Conservation (phyloP, 1,140 invertebrate species). For the Brachionus calyciflorus region DNA sequence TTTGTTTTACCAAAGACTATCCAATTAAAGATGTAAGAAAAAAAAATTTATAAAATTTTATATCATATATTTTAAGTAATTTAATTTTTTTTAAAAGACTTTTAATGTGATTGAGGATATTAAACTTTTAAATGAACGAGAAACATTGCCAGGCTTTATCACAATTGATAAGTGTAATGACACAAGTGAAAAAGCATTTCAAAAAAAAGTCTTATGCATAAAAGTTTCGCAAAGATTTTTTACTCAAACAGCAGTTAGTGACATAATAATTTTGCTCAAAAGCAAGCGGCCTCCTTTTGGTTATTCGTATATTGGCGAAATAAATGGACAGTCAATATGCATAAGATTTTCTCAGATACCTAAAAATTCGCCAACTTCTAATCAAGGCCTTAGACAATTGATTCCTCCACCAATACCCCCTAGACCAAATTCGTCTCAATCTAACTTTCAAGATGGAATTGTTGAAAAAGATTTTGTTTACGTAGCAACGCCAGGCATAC, state of each 20-base stretch:
- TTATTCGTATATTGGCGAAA: constrained; percentile 42
- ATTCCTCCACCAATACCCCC: constrained; percentile 24
- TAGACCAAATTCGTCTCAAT: constrained; percentile 19
- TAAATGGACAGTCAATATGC: constrained; percentile 42
- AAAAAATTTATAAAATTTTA: background rate
- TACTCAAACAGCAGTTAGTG: constrained; percentile 35
- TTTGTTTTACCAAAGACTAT: constrained; percentile 46
- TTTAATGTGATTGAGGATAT: constrained; percentile 45
- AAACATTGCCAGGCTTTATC: constrained; percentile 16
- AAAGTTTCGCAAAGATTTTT: constrained; percentile 35
- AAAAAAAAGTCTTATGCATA: constrained; percentile 26
- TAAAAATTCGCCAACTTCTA: background rate
- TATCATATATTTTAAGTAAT: background rate
- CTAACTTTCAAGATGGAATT: background rate
- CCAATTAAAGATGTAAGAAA: constrained; percentile 35
- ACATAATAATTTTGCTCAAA: constrained; percentile 34
- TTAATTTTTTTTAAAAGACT: background rate
- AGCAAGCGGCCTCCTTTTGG: constrained; percentile 10
- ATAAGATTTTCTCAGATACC: constrained; percentile 40
- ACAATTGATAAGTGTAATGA: constrained; percentile 37
- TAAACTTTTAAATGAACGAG: constrained; percentile 37
- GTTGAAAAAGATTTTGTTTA: constrained; percentile 29
- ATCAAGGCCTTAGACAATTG: background rate
- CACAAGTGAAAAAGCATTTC: constrained; percentile 37
- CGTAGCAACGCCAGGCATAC: background rate